phyloP scores from a whole-genome alignment of 2,113 vertebrate genomes.

The Odocoileus virginianus region DNA sequence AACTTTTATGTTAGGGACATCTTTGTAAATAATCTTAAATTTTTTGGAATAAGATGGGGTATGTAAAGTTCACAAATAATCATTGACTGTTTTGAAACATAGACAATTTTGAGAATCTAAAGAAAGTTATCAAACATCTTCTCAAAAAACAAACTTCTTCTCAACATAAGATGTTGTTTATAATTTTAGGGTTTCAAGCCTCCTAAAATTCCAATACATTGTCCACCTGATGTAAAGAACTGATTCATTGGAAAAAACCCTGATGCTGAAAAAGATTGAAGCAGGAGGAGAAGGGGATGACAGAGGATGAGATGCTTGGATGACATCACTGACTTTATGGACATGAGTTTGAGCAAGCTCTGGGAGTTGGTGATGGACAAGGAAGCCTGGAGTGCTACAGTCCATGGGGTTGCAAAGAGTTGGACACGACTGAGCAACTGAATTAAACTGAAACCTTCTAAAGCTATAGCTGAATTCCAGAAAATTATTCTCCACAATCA shows the following conservation, averaged over 20 bases:
- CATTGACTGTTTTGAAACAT: not conserved
- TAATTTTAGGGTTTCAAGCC: not conserved
- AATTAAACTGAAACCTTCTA: not conserved
- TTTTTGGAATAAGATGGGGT: not conserved
- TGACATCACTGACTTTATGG: not conserved
- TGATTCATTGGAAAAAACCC: not conserved
- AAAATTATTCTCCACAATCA: not conserved
- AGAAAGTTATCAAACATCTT: not conserved
- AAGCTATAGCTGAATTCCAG: not conserved
- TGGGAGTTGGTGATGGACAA: not conserved
- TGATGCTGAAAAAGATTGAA: not conserved
- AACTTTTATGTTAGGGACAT: not conserved
- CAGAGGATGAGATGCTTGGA: not conserved
- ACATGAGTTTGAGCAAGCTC: not conserved
- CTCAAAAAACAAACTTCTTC: not conserved
- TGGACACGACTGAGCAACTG: not conserved
- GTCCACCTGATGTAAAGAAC: not conserved
- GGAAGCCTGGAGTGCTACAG: not conserved
- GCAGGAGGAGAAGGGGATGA: not conserved
- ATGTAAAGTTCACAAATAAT: not conserved
- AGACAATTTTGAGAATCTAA: not conserved
- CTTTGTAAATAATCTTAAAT: slow-evolving; percentile 11
- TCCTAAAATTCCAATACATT: not conserved
- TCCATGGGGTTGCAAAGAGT: not conserved
- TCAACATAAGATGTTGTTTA: not conserved